Conservation (phyloP, 2,113 vertebrate genomes). For the Tachycineta bicolor region DNA sequence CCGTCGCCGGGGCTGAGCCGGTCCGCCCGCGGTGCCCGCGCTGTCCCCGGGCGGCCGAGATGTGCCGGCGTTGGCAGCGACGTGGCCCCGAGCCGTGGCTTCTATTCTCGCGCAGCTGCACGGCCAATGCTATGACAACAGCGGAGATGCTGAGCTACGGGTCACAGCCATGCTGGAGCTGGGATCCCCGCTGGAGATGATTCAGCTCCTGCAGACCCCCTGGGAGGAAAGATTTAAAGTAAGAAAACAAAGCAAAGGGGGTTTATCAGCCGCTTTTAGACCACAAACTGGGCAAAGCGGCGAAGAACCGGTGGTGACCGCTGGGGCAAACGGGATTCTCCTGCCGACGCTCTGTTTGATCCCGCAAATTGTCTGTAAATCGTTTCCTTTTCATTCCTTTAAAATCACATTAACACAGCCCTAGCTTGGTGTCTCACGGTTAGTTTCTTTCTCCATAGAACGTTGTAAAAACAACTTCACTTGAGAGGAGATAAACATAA, state of each 20-base stretch:
- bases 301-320: background rate
- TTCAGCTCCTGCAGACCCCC: slow-evolving; percentile 91
- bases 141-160: slow-evolving; percentile 58
- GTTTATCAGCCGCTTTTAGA: slow-evolving; percentile 40
- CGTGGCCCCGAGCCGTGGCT: background rate
- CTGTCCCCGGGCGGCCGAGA: background rate
- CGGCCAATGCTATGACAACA: slow-evolving; percentile 82
- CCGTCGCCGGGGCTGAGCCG: background rate
- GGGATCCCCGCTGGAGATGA: slow-evolving; percentile 90
- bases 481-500: background rate
- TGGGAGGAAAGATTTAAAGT: slow-evolving; percentile 96
- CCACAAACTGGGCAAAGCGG: slow-evolving; percentile 10
- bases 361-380: background rate
- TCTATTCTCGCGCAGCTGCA: slow-evolving; percentile 72
- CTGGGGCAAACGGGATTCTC: background rate
- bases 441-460: background rate
- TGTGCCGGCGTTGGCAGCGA: background rate
- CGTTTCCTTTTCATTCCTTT: background rate
- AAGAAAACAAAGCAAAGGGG: slow-evolving; percentile 55
- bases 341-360: background rate
- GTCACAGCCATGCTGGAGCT: slow-evolving; percentile 87
- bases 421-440: background rate
- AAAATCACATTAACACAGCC: background rate
- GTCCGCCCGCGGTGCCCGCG: background rate
- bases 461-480: background rate